phyloP scores from a whole-genome alignment of 2,113 vertebrate genomes.

The Bathybates hornii region DNA sequence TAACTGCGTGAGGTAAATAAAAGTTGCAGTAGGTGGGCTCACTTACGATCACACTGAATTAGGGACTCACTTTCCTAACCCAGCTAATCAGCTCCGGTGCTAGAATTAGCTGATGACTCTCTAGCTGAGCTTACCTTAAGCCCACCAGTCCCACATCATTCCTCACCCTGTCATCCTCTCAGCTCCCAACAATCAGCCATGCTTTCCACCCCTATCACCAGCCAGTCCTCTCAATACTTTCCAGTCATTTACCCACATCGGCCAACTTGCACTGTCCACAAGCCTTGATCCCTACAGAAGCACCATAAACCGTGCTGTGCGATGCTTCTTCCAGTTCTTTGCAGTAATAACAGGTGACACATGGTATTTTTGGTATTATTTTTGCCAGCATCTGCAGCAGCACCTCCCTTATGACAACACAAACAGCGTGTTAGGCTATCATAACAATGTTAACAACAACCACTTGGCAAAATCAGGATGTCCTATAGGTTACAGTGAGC shows the following conservation, averaged over 20 bases:
- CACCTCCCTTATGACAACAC: neutral
- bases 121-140: neutral
- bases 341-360: accelerated
- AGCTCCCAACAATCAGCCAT: neutral
- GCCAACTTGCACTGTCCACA: neutral
- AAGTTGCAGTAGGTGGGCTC: neutral
- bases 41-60: neutral
- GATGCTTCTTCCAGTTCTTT: neutral
- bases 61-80: neutral
- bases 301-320: accelerated
- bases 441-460: neutral
- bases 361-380: neutral
- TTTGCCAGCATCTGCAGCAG: accelerated
- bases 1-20: neutral
- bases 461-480: neutral
- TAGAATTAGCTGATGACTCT: neutral
- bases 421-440: neutral
- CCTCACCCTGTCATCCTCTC: neutral
- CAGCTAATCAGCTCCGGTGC: neutral
- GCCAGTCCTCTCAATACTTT: neutral
- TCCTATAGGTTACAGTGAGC: neutral
- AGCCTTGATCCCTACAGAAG: neutral
- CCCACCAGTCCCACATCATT: neutral
- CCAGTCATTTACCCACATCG: neutral
- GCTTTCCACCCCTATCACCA: neutral